Percentiles rank a stretch among this genome's conserved stretches.
These are phyloP conservation scores for Tupaia tana DNA, from an alignment of 2,113 vertebrate species.

Conservation along the genomic window DNA sequence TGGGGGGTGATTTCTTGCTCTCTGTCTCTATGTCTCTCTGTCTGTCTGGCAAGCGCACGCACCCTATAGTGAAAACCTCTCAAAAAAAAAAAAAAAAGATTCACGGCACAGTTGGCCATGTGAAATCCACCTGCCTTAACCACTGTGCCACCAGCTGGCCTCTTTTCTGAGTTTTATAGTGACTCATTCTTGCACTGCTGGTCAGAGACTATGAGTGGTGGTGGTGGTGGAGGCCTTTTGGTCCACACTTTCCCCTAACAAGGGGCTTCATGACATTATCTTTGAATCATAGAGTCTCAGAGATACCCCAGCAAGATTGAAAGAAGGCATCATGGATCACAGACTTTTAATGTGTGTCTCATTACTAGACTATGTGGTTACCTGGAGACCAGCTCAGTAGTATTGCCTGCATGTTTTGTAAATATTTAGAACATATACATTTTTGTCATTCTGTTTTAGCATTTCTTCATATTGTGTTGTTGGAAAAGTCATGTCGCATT, in stretches of 20 bases:
- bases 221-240: background rate
- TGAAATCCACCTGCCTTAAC: too few relatives aligned
- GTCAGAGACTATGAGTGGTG: background rate
- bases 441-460: slow-evolving; percentile 10
- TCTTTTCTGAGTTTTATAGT: background rate
- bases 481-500: too few relatives aligned
- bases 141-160: too few relatives aligned
- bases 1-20: too few relatives aligned
- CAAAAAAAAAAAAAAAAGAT: too few relatives aligned
- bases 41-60: too few relatives aligned
- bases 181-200: background rate
- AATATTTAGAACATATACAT: background rate
- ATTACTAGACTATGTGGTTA: background rate
- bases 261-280: background rate
- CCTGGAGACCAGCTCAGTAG: background rate
- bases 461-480: background rate
- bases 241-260: background rate
- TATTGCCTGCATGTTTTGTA: background rate
- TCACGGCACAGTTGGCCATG: too few relatives aligned
- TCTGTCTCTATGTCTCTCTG: too few relatives aligned
- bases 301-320: background rate
- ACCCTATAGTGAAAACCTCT: too few relatives aligned
- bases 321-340: background rate
- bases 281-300: background rate
- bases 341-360: background rate